Evolutionary conservation across 1,140 invertebrate genomes (phyloP).

Genomic region (Plutomurus gul): DNA sequence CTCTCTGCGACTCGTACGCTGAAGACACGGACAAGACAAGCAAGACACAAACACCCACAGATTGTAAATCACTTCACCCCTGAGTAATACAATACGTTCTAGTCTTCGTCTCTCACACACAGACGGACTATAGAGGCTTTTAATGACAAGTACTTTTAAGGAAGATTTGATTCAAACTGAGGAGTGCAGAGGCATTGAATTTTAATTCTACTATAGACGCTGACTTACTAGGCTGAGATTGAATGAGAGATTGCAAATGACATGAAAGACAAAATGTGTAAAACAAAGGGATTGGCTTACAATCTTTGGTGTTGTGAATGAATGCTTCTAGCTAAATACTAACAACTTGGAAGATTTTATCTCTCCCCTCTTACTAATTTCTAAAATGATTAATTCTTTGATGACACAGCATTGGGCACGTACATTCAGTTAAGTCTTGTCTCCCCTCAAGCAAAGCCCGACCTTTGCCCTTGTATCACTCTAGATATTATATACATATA

Average conservation of each 20-base stretch:
- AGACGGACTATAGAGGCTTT: background rate
- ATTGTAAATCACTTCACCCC: conserved; percentile 5
- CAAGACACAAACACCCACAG: too few relatives aligned
- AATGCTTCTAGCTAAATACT: background rate
- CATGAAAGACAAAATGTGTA: conserved; percentile 2
- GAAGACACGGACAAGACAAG: too few relatives aligned
- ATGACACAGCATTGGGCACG: background rate
- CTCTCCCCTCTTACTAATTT: background rate
- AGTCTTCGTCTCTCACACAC: background rate
- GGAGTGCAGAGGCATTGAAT: background rate
- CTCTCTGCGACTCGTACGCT: too few relatives aligned
- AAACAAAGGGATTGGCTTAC: background rate
- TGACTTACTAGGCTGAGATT: background rate
- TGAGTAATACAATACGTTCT: background rate
- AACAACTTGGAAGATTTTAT: background rate
- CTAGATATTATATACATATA: background rate
- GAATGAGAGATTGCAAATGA: background rate
- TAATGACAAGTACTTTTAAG: conserved; percentile 27
- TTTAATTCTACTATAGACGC: background rate
- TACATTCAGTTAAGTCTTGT: background rate
- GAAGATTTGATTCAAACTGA: background rate
- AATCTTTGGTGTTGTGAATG: background rate
- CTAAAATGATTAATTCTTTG: background rate
- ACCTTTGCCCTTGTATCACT: background rate
- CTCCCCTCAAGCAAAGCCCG: background rate